These are phyloP conservation scores for Pterocles burchelli DNA, from an alignment of 2,113 vertebrate genomes.

Conservation along the genomic window DNA sequence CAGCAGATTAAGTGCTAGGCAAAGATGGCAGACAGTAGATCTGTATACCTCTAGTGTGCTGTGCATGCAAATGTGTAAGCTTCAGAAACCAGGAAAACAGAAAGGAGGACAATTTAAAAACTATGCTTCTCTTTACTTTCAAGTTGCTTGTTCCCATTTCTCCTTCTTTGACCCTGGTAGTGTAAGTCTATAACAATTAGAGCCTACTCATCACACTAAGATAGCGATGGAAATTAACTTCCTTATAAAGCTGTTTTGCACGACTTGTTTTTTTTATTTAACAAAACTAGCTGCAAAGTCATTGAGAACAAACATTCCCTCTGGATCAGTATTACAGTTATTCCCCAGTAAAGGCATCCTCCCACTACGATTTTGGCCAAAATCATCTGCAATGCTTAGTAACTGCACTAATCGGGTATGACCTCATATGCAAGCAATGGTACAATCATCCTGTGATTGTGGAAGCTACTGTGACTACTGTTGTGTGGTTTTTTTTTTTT, in stretches of 20 bases:
- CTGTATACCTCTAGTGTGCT: background rate
- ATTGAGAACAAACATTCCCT: background rate
- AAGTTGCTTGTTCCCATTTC: background rate
- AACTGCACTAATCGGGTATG: background rate
- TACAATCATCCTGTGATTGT: background rate
- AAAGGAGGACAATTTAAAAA: background rate
- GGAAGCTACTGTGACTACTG: background rate
- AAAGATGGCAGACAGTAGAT: background rate
- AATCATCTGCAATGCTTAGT: background rate
- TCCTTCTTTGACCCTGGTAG: background rate
- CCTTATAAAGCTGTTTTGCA: background rate
- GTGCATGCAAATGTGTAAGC: background rate
- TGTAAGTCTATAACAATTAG: background rate
- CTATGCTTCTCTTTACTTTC: background rate
- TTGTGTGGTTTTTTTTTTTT: background rate
- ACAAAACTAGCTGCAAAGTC: conserved; percentile 23
- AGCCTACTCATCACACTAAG: background rate
- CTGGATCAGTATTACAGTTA: background rate
- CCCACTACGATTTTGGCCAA: background rate
- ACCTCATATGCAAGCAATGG: background rate
- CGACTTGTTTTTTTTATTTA: background rate
- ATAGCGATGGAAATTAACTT: background rate
- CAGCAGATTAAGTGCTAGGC: background rate
- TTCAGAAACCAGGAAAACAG: background rate
- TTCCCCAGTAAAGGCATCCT: background rate